Evolutionary conservation across 1,140 invertebrate genomes (phyloP), one percentile per base, ranked within the genome.

Genomic region (Bombus pascuorum): DNA sequence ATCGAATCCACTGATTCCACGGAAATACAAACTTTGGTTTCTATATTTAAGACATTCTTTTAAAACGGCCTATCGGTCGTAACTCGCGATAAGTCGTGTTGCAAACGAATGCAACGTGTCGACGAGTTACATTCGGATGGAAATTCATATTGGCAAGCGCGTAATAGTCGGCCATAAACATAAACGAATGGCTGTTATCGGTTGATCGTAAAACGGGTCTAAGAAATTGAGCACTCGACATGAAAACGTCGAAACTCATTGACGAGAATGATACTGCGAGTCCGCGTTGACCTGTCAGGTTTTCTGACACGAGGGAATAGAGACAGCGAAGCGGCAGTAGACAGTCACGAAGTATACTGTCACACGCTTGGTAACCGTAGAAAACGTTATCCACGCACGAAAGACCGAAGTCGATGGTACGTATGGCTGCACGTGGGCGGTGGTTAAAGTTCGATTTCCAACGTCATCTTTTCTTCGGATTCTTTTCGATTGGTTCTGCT

Each of bases 371-470:
- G 72, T 18, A 53, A 86, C 65, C 71, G 78, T 37, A 89, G 81
- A 81, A 77, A 89, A 86, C 37, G 87, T 87, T 65, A 80, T 73
- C 34, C 65, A 72, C 81, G 42, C 65, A 37, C 72, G 57, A 83
- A 79, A 73, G 75, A 74, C 74, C 18, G 2, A n/a, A 77, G 78
- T 53, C 57, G 88, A 80, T 77, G 42, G 66, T 74, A 62, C 79
- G 28, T n/a, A 73, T 78, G 59, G 76, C 70, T 68, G 53, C 39
- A 78, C 71, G 88, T 89, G 80, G 88, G 87, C 85, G 87, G 81
- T 57, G 80, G 81, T 87, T 87, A 89, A 89, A 80, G 88, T 74
- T 80, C 77, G 76, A 66, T 84, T 87, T 81, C 85, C 85, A 89
- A 68, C 62, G 72, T 68, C 34, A n/a, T 62, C 66, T 68, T 44